phyloP scores from a whole-genome alignment of 2,888 invertebrate species.

The Arrhopalites spinosus region DNA sequence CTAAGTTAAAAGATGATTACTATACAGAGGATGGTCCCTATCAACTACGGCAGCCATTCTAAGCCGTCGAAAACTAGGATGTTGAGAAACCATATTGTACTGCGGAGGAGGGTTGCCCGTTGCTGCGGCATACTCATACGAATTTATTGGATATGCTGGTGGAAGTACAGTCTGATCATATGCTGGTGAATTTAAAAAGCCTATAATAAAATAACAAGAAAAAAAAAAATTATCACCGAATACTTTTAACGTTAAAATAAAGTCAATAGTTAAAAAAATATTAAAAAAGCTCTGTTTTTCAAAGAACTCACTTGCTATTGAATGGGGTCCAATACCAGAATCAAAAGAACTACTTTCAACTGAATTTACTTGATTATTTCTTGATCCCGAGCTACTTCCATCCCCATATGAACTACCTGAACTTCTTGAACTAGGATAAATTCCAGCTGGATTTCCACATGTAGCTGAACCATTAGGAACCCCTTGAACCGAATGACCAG shows the following conservation, averaged over 20 bases:
- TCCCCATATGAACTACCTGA: slow-evolving; percentile 56
- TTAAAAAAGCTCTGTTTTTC: neutral
- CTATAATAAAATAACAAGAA: slow-evolving; percentile 30
- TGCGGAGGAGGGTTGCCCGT: slow-evolving; percentile 48
- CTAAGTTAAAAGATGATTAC: slow-evolving; percentile 56
- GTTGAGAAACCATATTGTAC: slow-evolving; percentile 50
- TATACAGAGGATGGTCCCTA: slow-evolving; percentile 56
- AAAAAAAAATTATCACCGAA: neutral
- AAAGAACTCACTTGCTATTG: slow-evolving; percentile 53
- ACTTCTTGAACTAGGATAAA: slow-evolving; percentile 56
- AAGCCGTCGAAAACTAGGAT: slow-evolving; percentile 54
- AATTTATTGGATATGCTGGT: slow-evolving; percentile 50
- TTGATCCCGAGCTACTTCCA: slow-evolving; percentile 52
- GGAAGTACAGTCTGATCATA: slow-evolving; percentile 55
- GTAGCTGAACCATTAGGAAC: slow-evolving; percentile 42
- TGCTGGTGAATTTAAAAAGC: slow-evolving; percentile 56
- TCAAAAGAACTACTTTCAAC: slow-evolving; percentile 56
- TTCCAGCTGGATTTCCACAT: slow-evolving; percentile 39
- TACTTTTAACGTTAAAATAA: no score
- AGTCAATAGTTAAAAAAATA: neutral
- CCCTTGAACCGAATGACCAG: slow-evolving; percentile 40
- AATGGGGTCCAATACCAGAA: slow-evolving; percentile 56
- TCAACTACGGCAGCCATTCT: slow-evolving; percentile 54
- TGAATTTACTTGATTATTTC: slow-evolving; percentile 54
- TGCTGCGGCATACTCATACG: slow-evolving; percentile 53